Evolutionary conservation across 1,140 invertebrate genomes (phyloP), one percentile per base, ranked within the genome.

Genomic region (Diplogasteroides magnus): DNA sequence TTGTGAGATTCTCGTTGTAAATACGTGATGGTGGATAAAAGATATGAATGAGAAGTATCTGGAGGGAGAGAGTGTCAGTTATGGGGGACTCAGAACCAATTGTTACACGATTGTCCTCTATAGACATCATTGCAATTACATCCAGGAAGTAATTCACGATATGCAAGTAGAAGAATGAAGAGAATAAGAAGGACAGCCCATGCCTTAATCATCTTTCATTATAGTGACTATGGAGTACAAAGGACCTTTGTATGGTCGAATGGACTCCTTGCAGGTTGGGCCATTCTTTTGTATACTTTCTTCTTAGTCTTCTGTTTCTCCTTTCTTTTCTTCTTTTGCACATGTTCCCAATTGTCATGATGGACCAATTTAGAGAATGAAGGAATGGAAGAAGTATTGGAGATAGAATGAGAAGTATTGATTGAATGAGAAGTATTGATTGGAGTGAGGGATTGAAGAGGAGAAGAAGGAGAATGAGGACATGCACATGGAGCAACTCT

Each of bases 241-340:
- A 48, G 6, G 6, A 48, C 37, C 37, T 48, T 48, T 6, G 37
- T 19, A 11, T 6, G 37, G 19, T 48, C 37, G 6, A 48, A 48
- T 48, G 6, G 37, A 48, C 6, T 48, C 6, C 37, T 48, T 6
- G 19, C 19, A 69, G n/a, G 63, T 26, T 29, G 29, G 23, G 14
- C 27, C 32, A 61, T 31, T 28, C 19, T 37, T 31, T 67, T 63
- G n/a, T 27, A 57, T 13, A 19, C 2, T 29, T 28, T 67, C 11
- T 31, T 61, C 31, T 69, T 26, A 29, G 31, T 69, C 58, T 69
- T 60, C 31, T 61, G 28, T 32, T 67, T 67, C 27, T 68, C 56
- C 6, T 37, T 65, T 69, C 63, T 26, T 27, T 32, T 69, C 56
- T 65, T 37, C 15, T 31, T n/a, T 29, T 66, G 57, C 19, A 48